Evolutionary conservation across 2,797 vertebrate species (phyloP).

Genomic region (Sphenodon punctatus): DNA sequence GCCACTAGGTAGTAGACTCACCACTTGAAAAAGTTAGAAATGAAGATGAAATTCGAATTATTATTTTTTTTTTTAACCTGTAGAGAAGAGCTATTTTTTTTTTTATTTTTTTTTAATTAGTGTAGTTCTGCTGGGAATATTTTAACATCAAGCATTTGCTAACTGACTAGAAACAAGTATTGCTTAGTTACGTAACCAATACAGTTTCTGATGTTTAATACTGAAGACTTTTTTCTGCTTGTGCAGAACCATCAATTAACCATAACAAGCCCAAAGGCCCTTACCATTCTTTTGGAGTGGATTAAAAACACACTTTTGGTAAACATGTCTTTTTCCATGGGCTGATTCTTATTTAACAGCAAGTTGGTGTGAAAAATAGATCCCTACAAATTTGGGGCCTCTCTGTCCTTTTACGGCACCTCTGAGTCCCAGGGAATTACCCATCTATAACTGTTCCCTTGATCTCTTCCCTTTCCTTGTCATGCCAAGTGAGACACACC

Average conservation of each 20-base stretch:
- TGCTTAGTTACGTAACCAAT: constrained; percentile 56
- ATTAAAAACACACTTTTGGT: not conserved
- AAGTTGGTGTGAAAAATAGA: not conserved
- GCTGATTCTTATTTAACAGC: not conserved
- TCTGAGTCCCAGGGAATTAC: too few species aligned
- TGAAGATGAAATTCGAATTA: constrained; percentile 45
- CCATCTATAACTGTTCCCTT: too few species aligned
- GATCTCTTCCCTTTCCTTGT: too few species aligned
- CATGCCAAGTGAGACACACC: too few species aligned
- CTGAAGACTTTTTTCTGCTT: constrained; percentile 1
- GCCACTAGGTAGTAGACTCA: not conserved
- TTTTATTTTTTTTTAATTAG: constrained; percentile 44
- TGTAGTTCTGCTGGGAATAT: constrained; percentile 40
- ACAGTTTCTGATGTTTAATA: constrained; percentile 49
- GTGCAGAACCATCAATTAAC: constrained; percentile 40
- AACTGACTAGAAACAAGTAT: constrained; percentile 10
- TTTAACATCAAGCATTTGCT: constrained; percentile 36
- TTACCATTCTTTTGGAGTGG: not conserved
- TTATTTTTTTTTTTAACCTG: too few species aligned
- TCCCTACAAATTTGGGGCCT: too few species aligned
- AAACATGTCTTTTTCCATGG: constrained; percentile 18
- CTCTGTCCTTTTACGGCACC: too few species aligned
- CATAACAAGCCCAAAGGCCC: not conserved
- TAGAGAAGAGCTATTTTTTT: not conserved
- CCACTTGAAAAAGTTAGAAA: constrained; percentile 21